Evolutionary conservation across 2,113 vertebrate species (phyloP).

Genomic region (Rousettus leschenaultii): DNA sequence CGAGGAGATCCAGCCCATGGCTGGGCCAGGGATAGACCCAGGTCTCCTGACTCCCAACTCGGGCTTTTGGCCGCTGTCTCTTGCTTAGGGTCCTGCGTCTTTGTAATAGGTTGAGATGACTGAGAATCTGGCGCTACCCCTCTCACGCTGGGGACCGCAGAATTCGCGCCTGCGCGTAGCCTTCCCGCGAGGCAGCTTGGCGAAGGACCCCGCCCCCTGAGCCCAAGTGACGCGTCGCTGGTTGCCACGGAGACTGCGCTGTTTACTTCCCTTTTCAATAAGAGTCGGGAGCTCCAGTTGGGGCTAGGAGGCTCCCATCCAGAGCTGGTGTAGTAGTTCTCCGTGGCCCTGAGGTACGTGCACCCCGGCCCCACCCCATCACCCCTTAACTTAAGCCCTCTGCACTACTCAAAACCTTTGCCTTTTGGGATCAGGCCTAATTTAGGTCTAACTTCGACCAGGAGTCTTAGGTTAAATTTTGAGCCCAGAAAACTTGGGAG

Average conservation of each 20-base stretch:
- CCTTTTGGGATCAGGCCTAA: neutral
- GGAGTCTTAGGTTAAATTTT: neutral
- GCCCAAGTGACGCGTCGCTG: neutral
- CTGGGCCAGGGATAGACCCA: no score
- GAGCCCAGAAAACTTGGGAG: neutral
- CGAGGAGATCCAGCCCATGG: neutral
- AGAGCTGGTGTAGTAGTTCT: accelerated
- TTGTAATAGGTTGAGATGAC: accelerated
- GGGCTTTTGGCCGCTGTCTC: neutral
- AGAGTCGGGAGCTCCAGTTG: neutral
- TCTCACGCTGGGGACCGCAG: accelerated
- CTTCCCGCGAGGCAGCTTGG: accelerated
- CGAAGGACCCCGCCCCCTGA: neutral
- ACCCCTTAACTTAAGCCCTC: neutral
- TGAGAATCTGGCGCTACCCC: accelerated
- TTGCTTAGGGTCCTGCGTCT: neutral
- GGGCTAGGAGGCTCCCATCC: neutral
- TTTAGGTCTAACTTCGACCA: neutral
- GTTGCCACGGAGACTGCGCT: constrained; percentile 65
- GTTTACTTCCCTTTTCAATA: neutral
- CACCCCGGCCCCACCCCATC: neutral
- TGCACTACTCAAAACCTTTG: neutral
- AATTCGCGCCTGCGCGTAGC: neutral
- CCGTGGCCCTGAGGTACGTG: constrained; percentile 9
- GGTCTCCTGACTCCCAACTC: neutral